Evolutionary conservation across 2,797 vertebrate species (phyloP).

Genomic region (Poecilia velifera): DNA sequence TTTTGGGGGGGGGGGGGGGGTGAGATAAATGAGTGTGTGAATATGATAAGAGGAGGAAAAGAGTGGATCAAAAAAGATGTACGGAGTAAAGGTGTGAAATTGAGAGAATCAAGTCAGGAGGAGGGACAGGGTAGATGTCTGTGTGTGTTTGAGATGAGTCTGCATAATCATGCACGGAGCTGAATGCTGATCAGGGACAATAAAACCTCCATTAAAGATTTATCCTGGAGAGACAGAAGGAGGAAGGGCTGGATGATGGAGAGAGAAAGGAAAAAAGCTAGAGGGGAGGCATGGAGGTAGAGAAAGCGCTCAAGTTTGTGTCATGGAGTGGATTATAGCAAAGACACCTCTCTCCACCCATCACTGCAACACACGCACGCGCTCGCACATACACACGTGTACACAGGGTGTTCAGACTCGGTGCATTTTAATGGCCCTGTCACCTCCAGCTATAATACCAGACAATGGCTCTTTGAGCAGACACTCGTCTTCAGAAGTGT

Average conservation of each 20-base stretch:
- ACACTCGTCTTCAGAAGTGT: constrained; percentile 72
- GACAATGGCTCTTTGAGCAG: constrained; percentile 73
- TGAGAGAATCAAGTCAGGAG: constrained; percentile 54
- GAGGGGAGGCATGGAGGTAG: constrained; percentile 23
- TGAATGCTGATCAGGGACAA: constrained; percentile 77
- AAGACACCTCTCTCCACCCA: constrained; percentile 66
- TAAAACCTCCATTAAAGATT: constrained; percentile 78
- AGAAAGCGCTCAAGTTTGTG: constrained; percentile 62
- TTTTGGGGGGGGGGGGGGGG: no score
- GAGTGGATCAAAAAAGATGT: constrained; percentile 27
- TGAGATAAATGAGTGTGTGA: constrained; percentile 42
- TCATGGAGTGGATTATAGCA: constrained; percentile 76
- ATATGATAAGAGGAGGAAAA: constrained; percentile 34
- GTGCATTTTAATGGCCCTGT: constrained; percentile 76
- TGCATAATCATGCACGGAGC: constrained; percentile 65
- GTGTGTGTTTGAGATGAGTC: constrained; percentile 49
- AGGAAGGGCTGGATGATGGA: constrained; percentile 47
- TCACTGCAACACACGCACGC: constrained; percentile 27
- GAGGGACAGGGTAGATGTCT: constrained; percentile 42
- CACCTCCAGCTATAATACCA: constrained; percentile 76
- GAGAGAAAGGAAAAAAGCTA: constrained; percentile 30
- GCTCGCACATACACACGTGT: background rate
- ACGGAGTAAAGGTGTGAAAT: constrained; percentile 38
- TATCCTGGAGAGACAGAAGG: constrained; percentile 63
- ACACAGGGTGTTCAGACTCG: constrained; percentile 38